These are phyloP conservation scores for Neogale vison DNA, from an alignment of 2,113 vertebrate genomes.

Conservation along the genomic window DNA sequence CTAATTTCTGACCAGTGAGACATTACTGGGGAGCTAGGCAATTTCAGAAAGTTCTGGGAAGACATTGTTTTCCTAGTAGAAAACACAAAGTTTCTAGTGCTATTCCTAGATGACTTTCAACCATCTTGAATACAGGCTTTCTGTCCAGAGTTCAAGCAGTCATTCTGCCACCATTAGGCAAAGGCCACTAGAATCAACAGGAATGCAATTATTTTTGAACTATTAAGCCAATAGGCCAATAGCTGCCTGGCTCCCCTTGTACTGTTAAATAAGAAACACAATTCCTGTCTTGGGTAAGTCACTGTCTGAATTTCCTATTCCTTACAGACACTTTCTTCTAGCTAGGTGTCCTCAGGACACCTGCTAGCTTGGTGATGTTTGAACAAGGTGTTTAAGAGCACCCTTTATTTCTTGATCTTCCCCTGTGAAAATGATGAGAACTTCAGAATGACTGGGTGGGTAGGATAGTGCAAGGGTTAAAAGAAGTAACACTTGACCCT, in stretches of 20 bases:
- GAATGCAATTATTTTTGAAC: background rate
- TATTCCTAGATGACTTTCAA: background rate
- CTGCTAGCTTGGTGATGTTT: background rate
- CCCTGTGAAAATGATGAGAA: background rate
- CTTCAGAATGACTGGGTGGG: background rate
- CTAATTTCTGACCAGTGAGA: background rate
- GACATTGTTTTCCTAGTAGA: background rate
- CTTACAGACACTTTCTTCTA: background rate
- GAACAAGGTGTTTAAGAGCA: background rate
- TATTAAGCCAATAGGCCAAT: background rate
- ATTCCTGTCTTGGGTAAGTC: background rate
- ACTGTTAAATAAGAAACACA: background rate
- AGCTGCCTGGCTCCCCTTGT: background rate
- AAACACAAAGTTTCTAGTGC: background rate
- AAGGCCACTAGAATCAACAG: background rate
- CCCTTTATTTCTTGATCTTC: background rate
- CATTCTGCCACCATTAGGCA: background rate
- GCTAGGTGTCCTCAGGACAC: background rate
- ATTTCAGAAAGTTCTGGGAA: background rate
- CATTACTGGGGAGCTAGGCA: background rate
- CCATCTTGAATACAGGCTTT: background rate
- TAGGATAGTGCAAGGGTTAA: background rate
- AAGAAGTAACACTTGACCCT: background rate
- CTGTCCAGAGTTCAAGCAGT: background rate
- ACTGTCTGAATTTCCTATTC: background rate